These are phyloP conservation scores for Mus spretus DNA, from an alignment of 2,797 vertebrate genomes.

Conservation along the genomic window DNA sequence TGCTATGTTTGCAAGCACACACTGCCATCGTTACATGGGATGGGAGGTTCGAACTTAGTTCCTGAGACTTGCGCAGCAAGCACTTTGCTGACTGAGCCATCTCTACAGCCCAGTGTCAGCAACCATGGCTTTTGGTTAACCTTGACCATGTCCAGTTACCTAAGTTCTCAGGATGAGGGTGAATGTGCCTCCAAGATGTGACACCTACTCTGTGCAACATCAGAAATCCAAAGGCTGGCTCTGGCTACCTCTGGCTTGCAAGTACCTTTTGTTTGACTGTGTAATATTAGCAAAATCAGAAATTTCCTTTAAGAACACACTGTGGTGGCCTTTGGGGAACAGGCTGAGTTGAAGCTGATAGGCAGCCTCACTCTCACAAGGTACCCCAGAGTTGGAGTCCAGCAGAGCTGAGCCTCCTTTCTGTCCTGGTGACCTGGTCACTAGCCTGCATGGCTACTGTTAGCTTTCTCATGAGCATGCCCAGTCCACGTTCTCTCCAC, in stretches of 20 bases:
- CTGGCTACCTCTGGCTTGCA: background rate
- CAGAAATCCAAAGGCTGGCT: background rate
- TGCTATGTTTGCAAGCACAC: background rate
- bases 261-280: background rate
- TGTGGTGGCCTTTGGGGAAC: background rate
- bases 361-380: background rate
- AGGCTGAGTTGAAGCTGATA: background rate
- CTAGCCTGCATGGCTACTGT: background rate
- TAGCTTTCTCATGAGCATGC: background rate
- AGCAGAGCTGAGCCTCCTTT: background rate
- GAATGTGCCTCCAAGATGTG: too few relatives aligned
- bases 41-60: background rate
- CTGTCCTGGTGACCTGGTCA: background rate
- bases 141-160: background rate
- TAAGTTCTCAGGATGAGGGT: background rate
- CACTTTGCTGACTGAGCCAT: background rate
- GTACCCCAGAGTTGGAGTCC: background rate
- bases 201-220: background rate
- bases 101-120: background rate
- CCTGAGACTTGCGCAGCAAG: background rate
- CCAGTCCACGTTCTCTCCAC: rapidly evolving
- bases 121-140: background rate
- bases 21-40: background rate
- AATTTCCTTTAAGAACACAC: background rate
- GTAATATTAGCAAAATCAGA: background rate